Evolutionary conservation across 2,888 invertebrate species (phyloP).

Genomic region (Metacarcinus magister): DNA sequence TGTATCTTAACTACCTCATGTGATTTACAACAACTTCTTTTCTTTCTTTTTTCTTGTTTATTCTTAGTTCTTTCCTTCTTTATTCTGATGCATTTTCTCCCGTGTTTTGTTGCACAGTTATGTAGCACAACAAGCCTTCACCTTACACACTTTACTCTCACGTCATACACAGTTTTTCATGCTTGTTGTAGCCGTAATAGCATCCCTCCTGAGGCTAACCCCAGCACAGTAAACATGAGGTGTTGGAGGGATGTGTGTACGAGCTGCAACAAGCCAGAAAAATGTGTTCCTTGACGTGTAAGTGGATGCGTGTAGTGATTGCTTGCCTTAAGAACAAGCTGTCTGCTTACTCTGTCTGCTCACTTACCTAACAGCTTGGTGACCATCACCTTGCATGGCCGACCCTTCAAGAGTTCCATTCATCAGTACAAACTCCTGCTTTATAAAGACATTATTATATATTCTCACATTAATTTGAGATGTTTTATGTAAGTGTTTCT

Average conservation of each 20-base stretch:
- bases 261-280: not conserved
- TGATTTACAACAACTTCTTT: not conserved
- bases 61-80: not conserved
- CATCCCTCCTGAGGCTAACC: not conserved
- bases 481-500: slow-evolving; percentile 61
- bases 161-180: not conserved
- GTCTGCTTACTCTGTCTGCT: slow-evolving; percentile 70
- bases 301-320: not conserved
- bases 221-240: not conserved
- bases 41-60: not conserved
- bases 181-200: not conserved
- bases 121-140: not conserved
- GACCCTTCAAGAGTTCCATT: slow-evolving; percentile 42
- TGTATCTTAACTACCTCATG: not conserved
- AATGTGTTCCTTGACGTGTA: not conserved
- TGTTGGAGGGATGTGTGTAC: not conserved
- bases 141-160: not conserved
- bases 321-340: slow-evolving; percentile 69
- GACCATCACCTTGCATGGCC: slow-evolving; percentile 64
- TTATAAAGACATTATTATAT: not conserved
- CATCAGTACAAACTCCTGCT: not conserved
- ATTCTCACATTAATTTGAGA: slow-evolving; percentile 55
- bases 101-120: slow-evolving; percentile 4
- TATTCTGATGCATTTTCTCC: not conserved
- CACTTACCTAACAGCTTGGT: slow-evolving; percentile 52